Evolutionary conservation across 1,140 invertebrate genomes (phyloP).

Genomic region (Aphelenchoides fujianensis): DNA sequence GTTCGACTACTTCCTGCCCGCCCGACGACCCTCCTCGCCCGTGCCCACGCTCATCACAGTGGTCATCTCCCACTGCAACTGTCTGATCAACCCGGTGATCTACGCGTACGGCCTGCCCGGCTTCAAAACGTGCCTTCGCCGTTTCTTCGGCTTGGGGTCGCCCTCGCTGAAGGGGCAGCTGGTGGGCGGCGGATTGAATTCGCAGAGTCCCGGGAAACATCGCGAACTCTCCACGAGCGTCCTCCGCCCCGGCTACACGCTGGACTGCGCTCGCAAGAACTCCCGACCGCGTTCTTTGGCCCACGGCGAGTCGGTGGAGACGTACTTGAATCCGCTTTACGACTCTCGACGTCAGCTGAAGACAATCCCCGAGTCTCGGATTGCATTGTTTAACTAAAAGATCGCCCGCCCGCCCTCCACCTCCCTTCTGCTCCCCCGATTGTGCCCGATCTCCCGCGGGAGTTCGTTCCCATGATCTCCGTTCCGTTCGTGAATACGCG

Average conservation of each 20-base stretch:
- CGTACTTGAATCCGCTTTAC: neutral
- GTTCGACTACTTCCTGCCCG: constrained; percentile 43
- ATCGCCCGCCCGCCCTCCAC: neutral
- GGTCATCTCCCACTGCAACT: constrained; percentile 47
- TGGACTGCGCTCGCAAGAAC: neutral
- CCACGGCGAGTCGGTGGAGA: constrained; percentile 5
- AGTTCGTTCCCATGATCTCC: neutral
- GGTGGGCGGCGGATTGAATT: too few species aligned
- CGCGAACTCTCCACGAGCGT: neutral
- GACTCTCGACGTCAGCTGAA: neutral
- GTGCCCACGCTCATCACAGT: constrained; percentile 38
- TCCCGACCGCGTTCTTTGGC: neutral
- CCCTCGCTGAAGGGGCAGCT: constrained; percentile 2
- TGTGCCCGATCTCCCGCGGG: too few species aligned
- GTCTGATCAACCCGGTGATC: constrained; percentile 46
- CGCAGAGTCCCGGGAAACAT: too few species aligned
- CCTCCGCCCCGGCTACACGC: neutral
- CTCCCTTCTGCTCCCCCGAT: neutral
- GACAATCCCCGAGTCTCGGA: constrained; percentile 2
- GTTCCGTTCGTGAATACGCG: neutral
- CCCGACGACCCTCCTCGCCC: neutral
- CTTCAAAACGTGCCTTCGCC: constrained; percentile 43
- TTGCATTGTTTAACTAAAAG: constrained; percentile 1
- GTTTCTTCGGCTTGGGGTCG: constrained; percentile 31
- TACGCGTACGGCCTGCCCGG: constrained; percentile 48